Percentiles rank a stretch among this genome's conserved stretches.
Evolutionary conservation across 2,113 vertebrate genomes (phyloP).

Genomic region (Corydoras maculifer): DNA sequence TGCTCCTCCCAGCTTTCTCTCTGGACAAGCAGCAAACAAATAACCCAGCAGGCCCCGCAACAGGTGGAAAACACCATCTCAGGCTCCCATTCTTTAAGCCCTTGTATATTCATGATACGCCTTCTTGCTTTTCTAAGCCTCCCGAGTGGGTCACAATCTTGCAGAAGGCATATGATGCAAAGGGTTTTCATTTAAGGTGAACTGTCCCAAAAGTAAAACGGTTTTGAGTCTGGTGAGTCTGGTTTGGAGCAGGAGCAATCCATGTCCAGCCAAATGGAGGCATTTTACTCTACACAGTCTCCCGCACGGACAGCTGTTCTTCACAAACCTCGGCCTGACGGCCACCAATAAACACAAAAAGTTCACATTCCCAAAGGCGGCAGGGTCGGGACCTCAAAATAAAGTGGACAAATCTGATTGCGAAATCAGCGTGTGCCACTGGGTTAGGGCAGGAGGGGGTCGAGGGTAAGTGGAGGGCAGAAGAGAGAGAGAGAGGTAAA

Average conservation of each 20-base stretch:
- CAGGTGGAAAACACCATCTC: constrained; percentile 15
- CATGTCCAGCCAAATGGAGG: constrained; percentile 42
- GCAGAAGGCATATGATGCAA: constrained; percentile 11
- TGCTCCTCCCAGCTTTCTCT: constrained; percentile 37
- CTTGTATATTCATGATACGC: not conserved
- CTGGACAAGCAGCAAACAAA: constrained; percentile 31
- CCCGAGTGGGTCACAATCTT: not conserved
- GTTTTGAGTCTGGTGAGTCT: constrained; percentile 15
- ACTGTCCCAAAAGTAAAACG: constrained; percentile 9
- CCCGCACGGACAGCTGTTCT: constrained; percentile 40
- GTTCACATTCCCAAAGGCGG: constrained; percentile 52
- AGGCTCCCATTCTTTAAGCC: not conserved
- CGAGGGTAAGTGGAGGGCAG: constrained; percentile 59
- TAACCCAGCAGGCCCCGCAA: constrained; percentile 23
- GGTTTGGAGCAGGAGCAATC: constrained; percentile 39
- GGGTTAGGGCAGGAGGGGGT: constrained; percentile 23
- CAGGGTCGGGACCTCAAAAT: constrained; percentile 51
- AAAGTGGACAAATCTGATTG: constrained; percentile 48
- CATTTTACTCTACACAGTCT: constrained; percentile 29
- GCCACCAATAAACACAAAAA: constrained; percentile 51
- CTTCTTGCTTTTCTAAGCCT: not conserved
- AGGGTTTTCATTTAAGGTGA: constrained; percentile 34
- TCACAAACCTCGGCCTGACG: constrained; percentile 38
- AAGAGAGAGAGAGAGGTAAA: constrained; percentile 24
- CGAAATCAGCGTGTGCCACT: constrained; percentile 40